These are phyloP conservation scores for Babylonia areolata DNA, from an alignment of 1,140 invertebrate species.

Conservation along the genomic window DNA sequence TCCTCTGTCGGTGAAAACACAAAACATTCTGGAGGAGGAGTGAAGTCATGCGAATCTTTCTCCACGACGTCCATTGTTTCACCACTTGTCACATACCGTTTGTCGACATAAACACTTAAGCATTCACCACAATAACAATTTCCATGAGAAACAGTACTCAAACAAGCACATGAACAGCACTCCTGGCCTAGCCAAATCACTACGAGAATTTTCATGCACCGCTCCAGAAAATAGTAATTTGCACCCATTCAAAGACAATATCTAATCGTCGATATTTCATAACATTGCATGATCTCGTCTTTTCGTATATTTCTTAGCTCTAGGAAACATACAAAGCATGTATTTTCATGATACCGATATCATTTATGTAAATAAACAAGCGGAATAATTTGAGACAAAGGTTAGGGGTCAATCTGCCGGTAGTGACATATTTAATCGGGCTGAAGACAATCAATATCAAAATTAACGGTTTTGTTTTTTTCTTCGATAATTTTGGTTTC, in stretches of 20 bases:
- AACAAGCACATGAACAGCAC: constrained; percentile 44
- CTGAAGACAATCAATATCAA: neutral
- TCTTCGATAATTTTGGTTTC: no score
- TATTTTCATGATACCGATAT: neutral
- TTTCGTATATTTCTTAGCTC: neutral
- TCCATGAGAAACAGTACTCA: constrained; percentile 29
- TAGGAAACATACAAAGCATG: neutral
- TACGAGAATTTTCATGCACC: neutral
- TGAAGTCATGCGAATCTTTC: constrained; percentile 70
- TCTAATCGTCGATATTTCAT: neutral
- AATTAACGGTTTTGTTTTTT: no score
- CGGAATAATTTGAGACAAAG: neutral
- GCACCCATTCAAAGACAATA: neutral
- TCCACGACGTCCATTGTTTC: constrained; percentile 32
- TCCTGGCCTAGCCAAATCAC: constrained; percentile 55
- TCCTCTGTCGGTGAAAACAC: constrained; percentile 90
- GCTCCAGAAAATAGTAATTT: neutral
- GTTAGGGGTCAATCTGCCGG: constrained; percentile 14
- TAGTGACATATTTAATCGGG: neutral
- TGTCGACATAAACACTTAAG: constrained; percentile 32
- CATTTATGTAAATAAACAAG: constrained; percentile 31
- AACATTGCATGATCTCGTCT: neutral
- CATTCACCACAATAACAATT: constrained; percentile 44
- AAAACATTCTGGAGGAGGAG: constrained; percentile 84
- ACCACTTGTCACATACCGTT: constrained; percentile 14